Evolutionary conservation across 2,888 invertebrate species (phyloP), one percentile per base, ranked within the genome.

Genomic region (Apamea sordens): DNA sequence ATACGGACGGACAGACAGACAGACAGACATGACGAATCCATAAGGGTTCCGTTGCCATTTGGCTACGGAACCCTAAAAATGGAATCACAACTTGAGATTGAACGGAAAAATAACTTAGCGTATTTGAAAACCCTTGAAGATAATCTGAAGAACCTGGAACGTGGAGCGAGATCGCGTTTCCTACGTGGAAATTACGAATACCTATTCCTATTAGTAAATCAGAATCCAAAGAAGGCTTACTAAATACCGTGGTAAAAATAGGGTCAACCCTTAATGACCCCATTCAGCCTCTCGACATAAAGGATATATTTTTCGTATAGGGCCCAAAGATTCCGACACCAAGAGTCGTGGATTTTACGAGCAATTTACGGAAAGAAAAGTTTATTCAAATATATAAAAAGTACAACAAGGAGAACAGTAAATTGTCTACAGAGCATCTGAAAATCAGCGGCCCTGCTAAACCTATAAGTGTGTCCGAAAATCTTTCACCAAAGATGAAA

Each of bases 331-430:
- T 41, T 41, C 67, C 3, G n/a, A 44, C 15, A n/a, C 67, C 1
- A 67, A n/a, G 67, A 67, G 0, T 44, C 24, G 67, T 67, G 44
- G 67, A 67, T 18, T 44, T 67, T n/a, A 15, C 44, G 24, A 67
- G 44, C 67, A 67, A 41, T 8, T 15, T 67, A 1, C 67, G n/a
- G 18, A 67, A 67, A 8, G 67, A 68, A 47, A 47, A 70, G 70
- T 56, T 70, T 24, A 70, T 70, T 24, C 24, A 68, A 68, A 50
- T 50, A 47, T 68, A 47, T 50, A 68, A 50, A 68, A 68, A 47
- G 21, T 68, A 50, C 13, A 44, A 44, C 44, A 67, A 67, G 18
- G 67, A 15, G n/a, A 44, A 67, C 8, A 67, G 44, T 44, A 67
- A n/a, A 67, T 67, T 67, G 1, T n/a, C 67, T 4, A 44, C 44